phyloP scores from a whole-genome alignment of 2,113 vertebrate species.

The Nicator chloris region DNA sequence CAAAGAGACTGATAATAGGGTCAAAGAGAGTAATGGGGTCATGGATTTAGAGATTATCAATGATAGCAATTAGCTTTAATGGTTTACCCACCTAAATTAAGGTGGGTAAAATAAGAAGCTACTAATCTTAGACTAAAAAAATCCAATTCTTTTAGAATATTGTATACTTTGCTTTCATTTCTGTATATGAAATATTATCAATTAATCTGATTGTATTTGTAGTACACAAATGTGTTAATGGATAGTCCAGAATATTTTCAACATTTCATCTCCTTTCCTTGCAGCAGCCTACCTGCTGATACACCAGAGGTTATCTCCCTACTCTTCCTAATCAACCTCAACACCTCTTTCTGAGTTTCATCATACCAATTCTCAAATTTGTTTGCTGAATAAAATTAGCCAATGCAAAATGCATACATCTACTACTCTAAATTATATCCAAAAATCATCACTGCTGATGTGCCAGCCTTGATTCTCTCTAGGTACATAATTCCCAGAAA shows the following conservation, averaged over 20 bases:
- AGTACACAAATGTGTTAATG: not conserved
- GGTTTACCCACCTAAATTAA: not conserved
- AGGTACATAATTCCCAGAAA: not conserved
- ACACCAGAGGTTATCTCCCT: not conserved
- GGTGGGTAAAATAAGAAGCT: not conserved
- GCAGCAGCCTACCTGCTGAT: not conserved
- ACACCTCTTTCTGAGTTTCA: not conserved
- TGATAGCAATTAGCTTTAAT: not conserved
- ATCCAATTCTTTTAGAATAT: not conserved
- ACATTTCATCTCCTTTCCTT: not conserved
- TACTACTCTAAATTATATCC: not conserved
- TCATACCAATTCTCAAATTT: not conserved
- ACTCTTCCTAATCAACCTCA: not conserved
- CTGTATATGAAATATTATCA: not conserved
- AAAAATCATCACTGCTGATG: not conserved
- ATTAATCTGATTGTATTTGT: not conserved
- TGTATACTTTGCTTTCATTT: not conserved
- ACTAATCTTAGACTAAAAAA: not conserved
- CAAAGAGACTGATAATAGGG: not conserved
- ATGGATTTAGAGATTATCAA: not conserved
- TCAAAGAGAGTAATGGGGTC: not conserved
- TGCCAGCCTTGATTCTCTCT: not conserved
- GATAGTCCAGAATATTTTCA: not conserved
- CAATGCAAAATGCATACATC: not conserved
- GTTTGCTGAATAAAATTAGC: not conserved